Base-by-base conservation (phyloP, 2,113 vertebrate species). In the Gymnobelideus leadbeateri region DNA sequence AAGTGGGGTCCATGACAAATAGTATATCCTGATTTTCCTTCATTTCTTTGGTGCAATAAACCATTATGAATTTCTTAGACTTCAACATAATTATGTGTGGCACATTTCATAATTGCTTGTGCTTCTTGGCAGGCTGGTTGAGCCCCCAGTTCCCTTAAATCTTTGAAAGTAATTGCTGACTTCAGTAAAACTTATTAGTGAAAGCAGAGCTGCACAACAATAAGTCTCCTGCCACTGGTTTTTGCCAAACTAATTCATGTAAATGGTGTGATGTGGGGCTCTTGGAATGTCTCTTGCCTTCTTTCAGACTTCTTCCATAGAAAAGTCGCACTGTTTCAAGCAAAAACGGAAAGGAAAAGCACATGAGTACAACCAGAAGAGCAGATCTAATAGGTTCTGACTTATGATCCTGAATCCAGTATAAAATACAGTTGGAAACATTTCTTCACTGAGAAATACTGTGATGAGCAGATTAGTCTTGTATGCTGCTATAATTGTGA, bases 151-250 rank as follows among this genome's bases (percentile, higher is more conserved):
- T 96, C 90, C 47, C 92, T 96, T 93, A 97, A 96, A 95, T 95
- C n/a, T 84, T 96, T 95, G 96, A 94, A 95, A 97, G 61, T 26
- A 93, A 61, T 92, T 97, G 90, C 89, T 94, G 47, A 28, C 1
- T 89, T n/a, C 43, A n/a, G 26, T 46, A 91, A 96, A 97, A 97
- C 51, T 91, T 37, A 93, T 95, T 6, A 92, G 89, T 31, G 94
- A 93, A 52, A 47, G 43, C 0, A 9, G 25, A 95, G 43, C 16
- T 96, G 57, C 96, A 4, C 26, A 96, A 94, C 28, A n/a, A 52
- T 23, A n/a, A 19, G 37, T 95, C 89, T 95, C 95, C 91, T 93
- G 52, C 43, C 91, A 31, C 4, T 31, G 8, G 47, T n/a, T 49
- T 92, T 95, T 92, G 84, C 57, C 57, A 93, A 31, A 51, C 52